A percentile compares a stretch with the other conserved stretches of the same genome.
Evolutionary conservation across 2,113 vertebrate species (phyloP).

Genomic region (Cyphomyrus plagiostoma): DNA sequence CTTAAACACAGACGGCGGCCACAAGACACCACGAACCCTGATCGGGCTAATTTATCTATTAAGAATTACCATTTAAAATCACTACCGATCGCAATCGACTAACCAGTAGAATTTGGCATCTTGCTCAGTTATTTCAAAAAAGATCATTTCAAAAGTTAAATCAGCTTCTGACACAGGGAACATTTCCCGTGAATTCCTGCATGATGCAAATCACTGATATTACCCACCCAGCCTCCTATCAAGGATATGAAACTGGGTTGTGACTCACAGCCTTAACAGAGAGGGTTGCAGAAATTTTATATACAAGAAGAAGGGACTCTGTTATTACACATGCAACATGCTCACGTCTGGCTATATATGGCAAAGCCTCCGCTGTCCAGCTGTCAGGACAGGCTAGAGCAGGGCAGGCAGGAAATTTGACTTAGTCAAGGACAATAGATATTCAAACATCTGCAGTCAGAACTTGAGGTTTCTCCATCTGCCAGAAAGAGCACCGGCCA

Average conservation of each 20-base stretch:
- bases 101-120: background rate
- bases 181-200: background rate
- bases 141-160: background rate
- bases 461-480: background rate
- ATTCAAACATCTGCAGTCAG: background rate
- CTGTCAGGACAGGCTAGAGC: background rate
- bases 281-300: background rate
- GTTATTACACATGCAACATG: background rate
- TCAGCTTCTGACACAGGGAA: background rate
- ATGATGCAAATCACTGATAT: background rate
- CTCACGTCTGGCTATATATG: constrained; percentile 5
- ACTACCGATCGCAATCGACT: background rate
- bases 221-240: background rate
- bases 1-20: background rate
- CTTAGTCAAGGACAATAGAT: constrained; percentile 22
- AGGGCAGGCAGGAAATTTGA: constrained; percentile 17
- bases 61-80: background rate
- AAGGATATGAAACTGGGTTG: background rate
- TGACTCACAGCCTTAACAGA: background rate
- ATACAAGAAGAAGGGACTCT: background rate
- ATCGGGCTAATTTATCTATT: background rate
- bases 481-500: background rate
- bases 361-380: background rate
- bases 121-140: background rate
- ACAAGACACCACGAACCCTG: background rate